Evolutionary conservation across 2,888 invertebrate species (phyloP), one percentile per base, ranked within the genome.

Genomic region (Tetramorium bicarinatum): DNA sequence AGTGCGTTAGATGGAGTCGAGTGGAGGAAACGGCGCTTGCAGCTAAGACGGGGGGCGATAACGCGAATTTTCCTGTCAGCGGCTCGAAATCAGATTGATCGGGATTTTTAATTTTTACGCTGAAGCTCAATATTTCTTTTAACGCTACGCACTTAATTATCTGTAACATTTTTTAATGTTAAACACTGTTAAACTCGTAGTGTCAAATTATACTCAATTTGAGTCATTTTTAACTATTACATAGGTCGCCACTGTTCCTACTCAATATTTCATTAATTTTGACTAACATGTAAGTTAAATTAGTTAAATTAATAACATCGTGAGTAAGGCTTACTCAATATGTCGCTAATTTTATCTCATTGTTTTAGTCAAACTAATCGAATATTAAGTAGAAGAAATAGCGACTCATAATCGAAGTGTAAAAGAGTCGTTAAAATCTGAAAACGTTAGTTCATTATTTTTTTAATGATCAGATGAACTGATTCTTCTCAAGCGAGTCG

Each of bases 1-100:
- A 61, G 75, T 62, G 80, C 62, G 62, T 59, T 47, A 41, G 47
- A 77, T 25, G 66, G 54, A 64, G 47, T 56, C 47, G 34, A 66
- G 66, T 66, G 71, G 69, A 87, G 38, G 52, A 76, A 61, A 7
- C 15, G 47, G 25, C 9, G 25, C n/a, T 34, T 6, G 44, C 7
- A 0, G 66, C 9, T 62, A 47, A 47, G 29, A 62, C n/a, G 29
- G 11, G 11, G 25, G 4, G 1, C 66, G 66, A 21, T 56, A 56
- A 25, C 18, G 76, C 41, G 15, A 64, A 49, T 25, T 49, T 54
- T 75, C 29, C 62, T 34, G 47, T 75, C 47, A 21, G 15, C 61
- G 34, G 0, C 29, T 34, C 21, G 29, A 2, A 66, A 66, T n/a
- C 52, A 8, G 38, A 29, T 47, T 29, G 29, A 44, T 2, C 13